Evolutionary conservation across 1,140 invertebrate genomes (phyloP), one percentile per base, ranked within the genome.

Genomic region (Adelges cooleyi): DNA sequence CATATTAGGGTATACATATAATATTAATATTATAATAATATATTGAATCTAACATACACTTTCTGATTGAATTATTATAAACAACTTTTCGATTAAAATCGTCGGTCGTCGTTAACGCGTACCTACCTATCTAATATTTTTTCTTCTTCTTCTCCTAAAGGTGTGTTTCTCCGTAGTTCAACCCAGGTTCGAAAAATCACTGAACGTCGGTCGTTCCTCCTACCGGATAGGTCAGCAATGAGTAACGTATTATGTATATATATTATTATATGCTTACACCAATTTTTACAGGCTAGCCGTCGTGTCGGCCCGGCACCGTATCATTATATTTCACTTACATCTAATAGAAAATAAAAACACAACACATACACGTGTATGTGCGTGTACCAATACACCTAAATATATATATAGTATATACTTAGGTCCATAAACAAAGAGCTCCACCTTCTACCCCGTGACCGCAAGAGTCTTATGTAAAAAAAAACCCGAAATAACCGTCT

Each of bases 291-390:
- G 36, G 36, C 53, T 9, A 38, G 23, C 23, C 42, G 42, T 15
- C 22, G 27, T 62, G 25, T 48, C 20, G 5, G 23, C 25, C 15
- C 54, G 27, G 27, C 27, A 62, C 56, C 40, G 40, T 62, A 62
- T 62, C 56, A 62, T 62, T 62, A 62, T 62, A 48, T 62, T 62
- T 62, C 56, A 62, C 56, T 62, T 62, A 62, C 42, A 33, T 46
- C 42, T 40, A 23, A 50, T 1, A 10, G 48, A 42, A 29, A 46
- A 62, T 44, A 27, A 27, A 42, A 42, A 52, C 22, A 3, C 44
- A 13, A 18, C 40, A 54, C 22, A 25, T 22, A 38, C 33, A 6
- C 27, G 15, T 17, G 20, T 9, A 36, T 33, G 29, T 5, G 5
- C 11, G 29, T 33, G 11, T 33, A 33, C 29, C 29, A 6, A 33